These are phyloP conservation scores for Lethocerus indicus DNA, from an alignment of 1,140 invertebrate species.

Conservation along the genomic window DNA sequence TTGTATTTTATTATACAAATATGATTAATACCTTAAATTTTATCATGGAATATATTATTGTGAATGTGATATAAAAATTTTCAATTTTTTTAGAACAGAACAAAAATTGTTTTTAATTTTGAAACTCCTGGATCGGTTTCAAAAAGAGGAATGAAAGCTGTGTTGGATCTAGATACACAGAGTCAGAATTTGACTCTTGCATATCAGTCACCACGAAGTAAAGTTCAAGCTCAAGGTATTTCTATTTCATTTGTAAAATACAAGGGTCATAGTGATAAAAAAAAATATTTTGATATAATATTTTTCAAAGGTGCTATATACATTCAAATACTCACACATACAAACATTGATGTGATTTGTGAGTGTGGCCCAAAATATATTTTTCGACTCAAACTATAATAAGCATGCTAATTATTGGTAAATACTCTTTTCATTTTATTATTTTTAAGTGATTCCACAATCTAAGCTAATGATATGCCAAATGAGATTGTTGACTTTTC, in stretches of 20 bases:
- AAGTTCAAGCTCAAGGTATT: constrained; percentile 37
- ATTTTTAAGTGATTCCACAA: neutral
- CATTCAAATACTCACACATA: too few species aligned
- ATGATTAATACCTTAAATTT: neutral
- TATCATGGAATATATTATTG: too few species aligned
- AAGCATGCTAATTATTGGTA: neutral
- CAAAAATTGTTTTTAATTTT: constrained; percentile 37
- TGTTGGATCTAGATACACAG: constrained; percentile 32
- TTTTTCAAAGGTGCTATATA: too few species aligned
- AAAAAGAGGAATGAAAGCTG: constrained; percentile 35
- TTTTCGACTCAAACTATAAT: too few species aligned
- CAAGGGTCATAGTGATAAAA: neutral
- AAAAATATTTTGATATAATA: neutral
- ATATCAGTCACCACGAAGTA: constrained; percentile 40
- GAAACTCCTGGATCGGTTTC: constrained; percentile 44
- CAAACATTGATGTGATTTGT: too few species aligned
- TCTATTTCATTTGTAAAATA: constrained; percentile 6
- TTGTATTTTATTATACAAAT: neutral
- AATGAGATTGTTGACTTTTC: too few species aligned
- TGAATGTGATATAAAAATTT: neutral
- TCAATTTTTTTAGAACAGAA: constrained; percentile 28
- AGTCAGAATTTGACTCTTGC: constrained; percentile 38
- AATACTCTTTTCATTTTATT: neutral
- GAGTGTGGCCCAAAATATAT: too few species aligned
- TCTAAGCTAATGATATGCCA: neutral